phyloP scores from a whole-genome alignment of 2,113 vertebrate genomes.

The Galbula dea region DNA sequence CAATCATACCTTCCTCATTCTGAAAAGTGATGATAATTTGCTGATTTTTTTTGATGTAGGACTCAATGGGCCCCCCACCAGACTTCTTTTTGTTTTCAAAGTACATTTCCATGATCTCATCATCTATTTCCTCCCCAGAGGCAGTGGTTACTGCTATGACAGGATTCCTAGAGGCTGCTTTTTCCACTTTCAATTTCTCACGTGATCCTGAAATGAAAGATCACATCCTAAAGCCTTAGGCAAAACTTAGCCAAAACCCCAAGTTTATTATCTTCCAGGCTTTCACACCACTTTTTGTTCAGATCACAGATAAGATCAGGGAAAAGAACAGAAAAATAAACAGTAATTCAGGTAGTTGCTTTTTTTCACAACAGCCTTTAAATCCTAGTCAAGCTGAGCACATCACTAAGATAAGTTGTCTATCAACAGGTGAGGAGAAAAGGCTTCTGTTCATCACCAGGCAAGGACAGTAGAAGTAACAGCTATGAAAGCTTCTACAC shows the following conservation, averaged over 20 bases:
- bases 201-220: constrained; percentile 5
- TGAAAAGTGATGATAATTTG: constrained; percentile 48
- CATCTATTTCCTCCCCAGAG: constrained; percentile 24
- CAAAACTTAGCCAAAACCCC: not conserved
- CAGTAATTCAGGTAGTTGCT: not conserved
- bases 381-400: not conserved
- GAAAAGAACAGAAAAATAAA: not conserved
- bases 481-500: not conserved
- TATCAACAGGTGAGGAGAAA: not conserved
- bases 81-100: constrained; percentile 64
- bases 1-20: constrained; percentile 10
- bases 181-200: not conserved
- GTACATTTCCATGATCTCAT: constrained; percentile 46
- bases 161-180: not conserved
- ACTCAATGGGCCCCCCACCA: constrained; percentile 24
- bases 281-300: not conserved
- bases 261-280: not conserved
- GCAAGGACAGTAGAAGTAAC: not conserved
- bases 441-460: not conserved
- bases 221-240: not conserved
- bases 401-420: accelerated
- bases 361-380: not conserved
- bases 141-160: constrained; percentile 10
- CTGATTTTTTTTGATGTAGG: not conserved
- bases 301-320: not conserved